phyloP scores from a whole-genome alignment of 2,888 invertebrate species.

The Malthinus flaveolus region DNA sequence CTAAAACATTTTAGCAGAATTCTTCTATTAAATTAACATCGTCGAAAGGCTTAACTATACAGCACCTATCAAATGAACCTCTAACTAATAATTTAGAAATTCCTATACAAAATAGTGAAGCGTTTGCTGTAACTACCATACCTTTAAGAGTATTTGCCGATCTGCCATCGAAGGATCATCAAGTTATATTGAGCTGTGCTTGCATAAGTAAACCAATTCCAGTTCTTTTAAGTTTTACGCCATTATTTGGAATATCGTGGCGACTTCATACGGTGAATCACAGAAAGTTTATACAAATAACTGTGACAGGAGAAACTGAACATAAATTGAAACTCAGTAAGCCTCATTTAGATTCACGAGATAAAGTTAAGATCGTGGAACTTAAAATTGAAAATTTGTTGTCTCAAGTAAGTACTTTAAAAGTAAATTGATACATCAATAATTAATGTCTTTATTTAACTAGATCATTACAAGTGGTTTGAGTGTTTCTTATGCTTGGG shows the following conservation, averaged over 20 bases:
- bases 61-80: slow-evolving; percentile 49
- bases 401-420: slow-evolving; percentile 46
- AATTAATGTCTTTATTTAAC: background rate
- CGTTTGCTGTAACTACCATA: slow-evolving; percentile 45
- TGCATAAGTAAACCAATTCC: slow-evolving; percentile 76
- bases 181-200: slow-evolving; percentile 67
- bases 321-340: slow-evolving; percentile 41
- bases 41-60: slow-evolving; percentile 68
- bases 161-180: slow-evolving; percentile 68
- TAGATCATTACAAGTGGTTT: slow-evolving; percentile 74
- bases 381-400: slow-evolving; percentile 41
- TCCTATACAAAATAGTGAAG: slow-evolving; percentile 44
- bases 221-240: slow-evolving; percentile 77
- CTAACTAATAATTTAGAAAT: slow-evolving; percentile 59
- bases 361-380: slow-evolving; percentile 40
- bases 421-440: background rate
- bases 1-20: slow-evolving; percentile 53
- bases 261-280: slow-evolving; percentile 81
- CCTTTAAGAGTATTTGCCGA: slow-evolving; percentile 70
- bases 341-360: slow-evolving; percentile 42
- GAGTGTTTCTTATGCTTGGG: slow-evolving; percentile 84
- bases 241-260: slow-evolving; percentile 80
- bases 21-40: slow-evolving; percentile 66
- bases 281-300: slow-evolving; percentile 84
- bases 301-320: slow-evolving; percentile 63